Conservation (phyloP, 2,888 invertebrate genomes). For the Mythimna loreyi region DNA sequence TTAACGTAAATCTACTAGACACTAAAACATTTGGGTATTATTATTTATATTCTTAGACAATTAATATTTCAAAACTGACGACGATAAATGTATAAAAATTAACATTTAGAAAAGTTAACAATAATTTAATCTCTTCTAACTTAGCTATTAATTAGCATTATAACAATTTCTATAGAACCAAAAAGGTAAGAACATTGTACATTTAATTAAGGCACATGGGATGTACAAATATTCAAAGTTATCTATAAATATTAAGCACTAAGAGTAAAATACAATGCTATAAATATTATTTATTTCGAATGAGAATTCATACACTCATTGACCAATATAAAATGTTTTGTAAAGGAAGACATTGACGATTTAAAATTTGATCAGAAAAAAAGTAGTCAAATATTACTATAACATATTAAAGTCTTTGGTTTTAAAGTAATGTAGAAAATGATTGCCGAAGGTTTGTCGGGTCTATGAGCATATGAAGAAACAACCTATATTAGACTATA, state of each 20-base stretch:
- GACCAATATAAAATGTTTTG: conserved; percentile 71
- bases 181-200: conserved; percentile 86
- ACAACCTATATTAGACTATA: conserved; percentile 78
- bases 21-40: conserved; percentile 74
- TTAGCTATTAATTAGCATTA: conserved; percentile 84
- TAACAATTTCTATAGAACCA: conserved; percentile 88
- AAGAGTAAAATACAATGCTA: conserved; percentile 82
- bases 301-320: conserved; percentile 80
- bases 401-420: conserved; percentile 85
- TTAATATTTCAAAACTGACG: conserved; percentile 69
- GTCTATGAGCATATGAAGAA: conserved; percentile 83
- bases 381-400: conserved; percentile 77
- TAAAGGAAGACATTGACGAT: conserved; percentile 80
- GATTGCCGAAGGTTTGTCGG: conserved; percentile 78
- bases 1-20: conserved; percentile 72
- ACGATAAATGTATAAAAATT: conserved; percentile 81
- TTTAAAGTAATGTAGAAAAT: conserved; percentile 78
- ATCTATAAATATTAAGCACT: conserved; percentile 88
- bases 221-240: conserved; percentile 80
- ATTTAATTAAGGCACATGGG: conserved; percentile 88
- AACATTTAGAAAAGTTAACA: conserved; percentile 90
- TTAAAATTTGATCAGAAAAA: conserved; percentile 70
- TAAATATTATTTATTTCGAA: conserved; percentile 76
- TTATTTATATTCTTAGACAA: conserved; percentile 64
- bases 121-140: conserved; percentile 90